Evolutionary conservation across 64 coral and sea anemone genomes (phyloP).

Genomic region (Pachyseris speciosa): DNA sequence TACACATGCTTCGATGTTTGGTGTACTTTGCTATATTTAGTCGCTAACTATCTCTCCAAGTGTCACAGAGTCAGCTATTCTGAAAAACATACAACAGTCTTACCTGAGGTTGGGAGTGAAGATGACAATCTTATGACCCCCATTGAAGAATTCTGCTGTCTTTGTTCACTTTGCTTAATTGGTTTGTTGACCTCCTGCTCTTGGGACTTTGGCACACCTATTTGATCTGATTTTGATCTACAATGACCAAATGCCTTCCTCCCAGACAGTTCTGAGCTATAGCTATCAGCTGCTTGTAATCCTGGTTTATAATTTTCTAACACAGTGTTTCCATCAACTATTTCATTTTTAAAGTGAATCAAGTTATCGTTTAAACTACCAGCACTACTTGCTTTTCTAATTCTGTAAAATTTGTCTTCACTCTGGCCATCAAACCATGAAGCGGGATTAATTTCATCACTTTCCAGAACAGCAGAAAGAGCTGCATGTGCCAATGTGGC

Average conservation of each 20-base stretch:
- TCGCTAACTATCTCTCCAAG: no score
- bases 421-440: constrained; percentile 59
- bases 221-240: constrained; percentile 89
- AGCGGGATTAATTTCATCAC: constrained; percentile 68
- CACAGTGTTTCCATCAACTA: neutral
- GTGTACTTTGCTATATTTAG: no score
- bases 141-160: neutral
- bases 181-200: constrained; percentile 30
- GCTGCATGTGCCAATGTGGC: constrained; percentile 86
- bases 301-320: neutral
- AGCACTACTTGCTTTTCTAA: constrained; percentile 16
- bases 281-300: neutral
- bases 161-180: neutral
- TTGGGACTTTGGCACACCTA: constrained; percentile 1
- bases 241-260: constrained; percentile 78
- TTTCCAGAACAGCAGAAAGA: constrained; percentile 81
- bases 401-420: neutral
- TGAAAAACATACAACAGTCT: neutral
- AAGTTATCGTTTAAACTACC: constrained; percentile 1
- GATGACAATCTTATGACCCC: constrained; percentile 53
- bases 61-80: neutral
- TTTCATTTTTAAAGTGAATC: neutral
- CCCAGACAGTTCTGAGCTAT: constrained; percentile 22
- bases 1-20: no score
- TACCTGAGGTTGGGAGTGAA: constrained; percentile 82